Evolutionary conservation across 2,888 invertebrate genomes (phyloP).

Genomic region (Doris montereyensis): DNA sequence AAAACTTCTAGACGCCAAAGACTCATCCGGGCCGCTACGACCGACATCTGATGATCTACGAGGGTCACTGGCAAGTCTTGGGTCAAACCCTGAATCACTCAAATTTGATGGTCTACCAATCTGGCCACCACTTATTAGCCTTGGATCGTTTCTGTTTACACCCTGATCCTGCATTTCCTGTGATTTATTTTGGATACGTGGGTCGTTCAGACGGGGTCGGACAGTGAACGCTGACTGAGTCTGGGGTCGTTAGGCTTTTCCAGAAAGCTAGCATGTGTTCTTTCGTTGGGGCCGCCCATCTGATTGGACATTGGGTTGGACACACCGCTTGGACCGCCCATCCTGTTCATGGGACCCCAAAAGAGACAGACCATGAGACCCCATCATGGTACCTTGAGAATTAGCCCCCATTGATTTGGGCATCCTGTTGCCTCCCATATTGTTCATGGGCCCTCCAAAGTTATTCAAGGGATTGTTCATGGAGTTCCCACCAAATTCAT

Average conservation of each 20-base stretch:
- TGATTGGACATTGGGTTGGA: no score
- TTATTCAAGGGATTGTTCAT: conserved; percentile 4
- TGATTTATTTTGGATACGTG: conserved; percentile 21
- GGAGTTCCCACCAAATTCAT: neutral
- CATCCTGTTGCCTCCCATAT: conserved; percentile 13
- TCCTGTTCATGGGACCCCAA: conserved; percentile 12
- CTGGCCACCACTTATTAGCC: neutral
- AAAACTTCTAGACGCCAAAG: no score
- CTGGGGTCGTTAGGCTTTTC: no score
- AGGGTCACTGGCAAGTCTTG: no score
- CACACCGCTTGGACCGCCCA: conserved; percentile 23
- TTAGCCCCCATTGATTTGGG: neutral
- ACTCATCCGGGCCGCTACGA: no score
- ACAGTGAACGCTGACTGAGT: no score
- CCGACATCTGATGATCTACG: no score
- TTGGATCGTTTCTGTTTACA: neutral
- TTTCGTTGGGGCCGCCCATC: no score
- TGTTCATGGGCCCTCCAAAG: conserved; percentile 3
- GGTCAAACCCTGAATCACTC: no score
- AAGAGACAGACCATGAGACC: neutral
- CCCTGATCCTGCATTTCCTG: conserved; percentile 29
- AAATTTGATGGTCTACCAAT: neutral
- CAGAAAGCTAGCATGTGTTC: no score
- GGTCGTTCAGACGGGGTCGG: conserved; percentile 21
- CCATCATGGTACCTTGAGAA: neutral